Percentiles rank a stretch among this genome's conserved stretches.
Evolutionary conservation across 2,113 vertebrate species (phyloP).

Genomic region (Alligator sinensis): DNA sequence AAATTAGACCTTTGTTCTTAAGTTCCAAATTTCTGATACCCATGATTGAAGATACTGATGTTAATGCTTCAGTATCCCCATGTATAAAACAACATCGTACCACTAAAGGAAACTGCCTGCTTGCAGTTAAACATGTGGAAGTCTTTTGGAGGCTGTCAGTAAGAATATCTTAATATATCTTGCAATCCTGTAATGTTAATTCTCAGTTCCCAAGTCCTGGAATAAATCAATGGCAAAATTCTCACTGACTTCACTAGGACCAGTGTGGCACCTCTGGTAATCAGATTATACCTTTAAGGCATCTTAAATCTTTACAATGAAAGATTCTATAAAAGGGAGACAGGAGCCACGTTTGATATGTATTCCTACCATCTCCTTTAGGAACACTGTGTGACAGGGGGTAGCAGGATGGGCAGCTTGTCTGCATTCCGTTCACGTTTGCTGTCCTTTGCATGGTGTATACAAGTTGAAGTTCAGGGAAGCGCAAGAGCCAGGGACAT

Average conservation of each 20-base stretch:
- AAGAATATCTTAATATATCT: neutral
- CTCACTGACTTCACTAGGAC: conserved; percentile 13
- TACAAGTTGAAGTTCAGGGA: neutral
- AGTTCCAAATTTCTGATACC: neutral
- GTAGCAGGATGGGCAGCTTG: neutral
- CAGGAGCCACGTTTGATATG: neutral
- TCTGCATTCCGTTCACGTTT: neutral
- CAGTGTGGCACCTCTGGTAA: neutral
- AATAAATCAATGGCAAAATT: conserved; percentile 24
- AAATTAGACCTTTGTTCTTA: neutral
- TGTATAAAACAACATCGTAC: neutral
- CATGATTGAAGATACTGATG: neutral
- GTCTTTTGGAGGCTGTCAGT: neutral
- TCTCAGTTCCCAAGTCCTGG: conserved; percentile 15
- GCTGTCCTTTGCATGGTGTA: neutral
- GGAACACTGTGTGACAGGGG: neutral
- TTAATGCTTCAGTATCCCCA: neutral
- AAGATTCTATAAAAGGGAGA: neutral
- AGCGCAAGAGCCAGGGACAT: neutral
- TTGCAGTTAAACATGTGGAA: neutral
- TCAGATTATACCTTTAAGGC: neutral
- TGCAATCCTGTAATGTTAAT: neutral
- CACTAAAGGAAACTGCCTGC: neutral
- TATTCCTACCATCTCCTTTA: neutral
- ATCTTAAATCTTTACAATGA: neutral